Conservation (phyloP, 2,797 vertebrate species). For the Gadopsis bispinosus region DNA sequence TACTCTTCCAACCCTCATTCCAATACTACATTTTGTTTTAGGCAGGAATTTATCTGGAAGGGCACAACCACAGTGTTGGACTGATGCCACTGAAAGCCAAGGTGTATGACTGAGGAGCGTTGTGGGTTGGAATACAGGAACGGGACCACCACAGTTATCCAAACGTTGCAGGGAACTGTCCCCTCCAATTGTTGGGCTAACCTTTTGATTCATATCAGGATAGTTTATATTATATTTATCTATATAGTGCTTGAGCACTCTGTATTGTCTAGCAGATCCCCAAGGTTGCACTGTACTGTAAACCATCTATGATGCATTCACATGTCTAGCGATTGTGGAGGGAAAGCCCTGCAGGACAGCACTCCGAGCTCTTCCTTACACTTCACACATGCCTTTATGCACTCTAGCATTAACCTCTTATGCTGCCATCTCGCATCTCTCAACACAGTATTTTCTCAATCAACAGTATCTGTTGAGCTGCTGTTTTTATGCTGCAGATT, state of each 20-base stretch:
- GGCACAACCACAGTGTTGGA: slow-evolving; percentile 2
- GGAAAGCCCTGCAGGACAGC: neutral
- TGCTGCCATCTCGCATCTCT: neutral
- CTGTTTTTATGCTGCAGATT: no score
- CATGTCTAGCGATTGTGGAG: neutral
- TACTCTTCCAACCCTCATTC: neutral
- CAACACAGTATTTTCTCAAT: no score
- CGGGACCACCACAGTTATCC: neutral
- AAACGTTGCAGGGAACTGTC: neutral
- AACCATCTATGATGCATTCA: neutral
- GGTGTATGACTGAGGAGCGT: neutral
- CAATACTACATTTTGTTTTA: slow-evolving; percentile 1
- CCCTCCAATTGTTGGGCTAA: neutral
- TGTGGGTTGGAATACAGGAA: neutral
- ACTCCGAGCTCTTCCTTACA: neutral
- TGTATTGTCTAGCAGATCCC: neutral
- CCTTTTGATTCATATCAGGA: neutral
- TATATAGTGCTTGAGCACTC: neutral
- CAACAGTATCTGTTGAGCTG: neutral
- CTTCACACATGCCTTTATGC: neutral
- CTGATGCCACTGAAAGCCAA: neutral
- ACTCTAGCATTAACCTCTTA: neutral
- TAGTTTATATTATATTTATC: neutral
- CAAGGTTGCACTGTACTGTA: neutral
- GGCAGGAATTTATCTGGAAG: neutral